These are phyloP conservation scores for Oreochromis aureus DNA, from an alignment of 2,113 vertebrate species.

Conservation along the genomic window DNA sequence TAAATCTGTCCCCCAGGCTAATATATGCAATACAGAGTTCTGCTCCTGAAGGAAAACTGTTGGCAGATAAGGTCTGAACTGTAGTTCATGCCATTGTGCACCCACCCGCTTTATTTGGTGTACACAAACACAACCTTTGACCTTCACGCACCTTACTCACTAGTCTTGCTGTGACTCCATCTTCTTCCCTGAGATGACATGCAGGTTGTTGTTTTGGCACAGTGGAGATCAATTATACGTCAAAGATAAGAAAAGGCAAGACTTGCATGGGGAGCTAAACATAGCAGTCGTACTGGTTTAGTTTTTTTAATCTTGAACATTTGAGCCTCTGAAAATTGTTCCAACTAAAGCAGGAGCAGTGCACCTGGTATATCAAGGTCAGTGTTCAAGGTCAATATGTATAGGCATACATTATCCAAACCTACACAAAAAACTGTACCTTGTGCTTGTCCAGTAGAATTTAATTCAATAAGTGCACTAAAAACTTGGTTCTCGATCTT, in stretches of 20 bases:
- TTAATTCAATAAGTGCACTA: neutral
- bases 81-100: neutral
- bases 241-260: neutral
- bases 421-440: neutral
- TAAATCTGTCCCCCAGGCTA: neutral
- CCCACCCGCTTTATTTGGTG: neutral
- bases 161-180: neutral
- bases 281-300: neutral
- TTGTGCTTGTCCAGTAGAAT: neutral
- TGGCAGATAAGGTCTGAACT: neutral
- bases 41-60: neutral
- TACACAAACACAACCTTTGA: neutral
- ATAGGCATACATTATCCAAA: neutral
- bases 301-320: neutral
- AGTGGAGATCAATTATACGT: neutral
- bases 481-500: neutral
- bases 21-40: neutral
- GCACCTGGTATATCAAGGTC: neutral
- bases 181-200: neutral
- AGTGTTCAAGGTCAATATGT: neutral
- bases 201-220: neutral
- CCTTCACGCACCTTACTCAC: neutral
- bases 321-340: neutral
- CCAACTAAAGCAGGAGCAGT: neutral
- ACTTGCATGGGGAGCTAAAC: neutral